A percentile compares a stretch with the other conserved stretches of the same genome.
These are phyloP conservation scores for Drosophila obscura DNA, from an alignment of 1,140 invertebrate genomes.

Conservation along the genomic window DNA sequence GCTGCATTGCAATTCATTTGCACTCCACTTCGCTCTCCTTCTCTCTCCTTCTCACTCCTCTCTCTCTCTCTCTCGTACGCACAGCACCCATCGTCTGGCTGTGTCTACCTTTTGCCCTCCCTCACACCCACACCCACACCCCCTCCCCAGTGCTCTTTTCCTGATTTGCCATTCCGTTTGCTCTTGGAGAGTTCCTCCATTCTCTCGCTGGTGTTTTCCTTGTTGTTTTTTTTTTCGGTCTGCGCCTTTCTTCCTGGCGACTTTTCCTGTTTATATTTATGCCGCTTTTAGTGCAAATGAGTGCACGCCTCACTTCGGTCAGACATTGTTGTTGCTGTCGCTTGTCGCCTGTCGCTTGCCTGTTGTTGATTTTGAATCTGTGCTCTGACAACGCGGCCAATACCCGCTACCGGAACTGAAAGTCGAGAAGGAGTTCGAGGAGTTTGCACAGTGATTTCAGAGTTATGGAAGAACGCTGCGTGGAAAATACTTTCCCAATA, in stretches of 20 bases:
- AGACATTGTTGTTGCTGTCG: constrained; percentile 58
- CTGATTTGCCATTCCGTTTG: constrained; percentile 31
- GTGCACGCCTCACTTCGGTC: constrained; percentile 58
- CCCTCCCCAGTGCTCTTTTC: too few species aligned
- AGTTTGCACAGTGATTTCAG: constrained; percentile 26
- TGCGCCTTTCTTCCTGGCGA: constrained; percentile 35
- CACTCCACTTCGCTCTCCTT: neutral
- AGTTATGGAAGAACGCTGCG: neutral
- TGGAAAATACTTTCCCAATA: neutral
- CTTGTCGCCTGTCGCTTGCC: constrained; percentile 50
- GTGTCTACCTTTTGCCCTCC: constrained; percentile 19
- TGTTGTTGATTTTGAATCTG: constrained; percentile 72
- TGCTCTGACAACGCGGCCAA: constrained; percentile 51
- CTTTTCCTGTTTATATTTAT: constrained; percentile 69
- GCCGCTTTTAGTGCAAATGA: constrained; percentile 75
- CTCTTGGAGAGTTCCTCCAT: constrained; percentile 25
- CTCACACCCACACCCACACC: neutral
- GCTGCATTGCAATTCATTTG: constrained; percentile 67
- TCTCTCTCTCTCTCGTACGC: constrained; percentile 38
- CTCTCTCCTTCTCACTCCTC: too few species aligned
- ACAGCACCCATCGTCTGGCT: constrained; percentile 7
- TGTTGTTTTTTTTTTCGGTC: constrained; percentile 17
- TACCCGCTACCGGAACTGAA: constrained; percentile 34
- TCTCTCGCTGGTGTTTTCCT: neutral
- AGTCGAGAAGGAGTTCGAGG: constrained; percentile 29